Percentiles rank a stretch among this genome's conserved stretches.
These are phyloP conservation scores for Linyphia triangularis DNA, from an alignment of 2,888 invertebrate genomes.

Conservation along the genomic window DNA sequence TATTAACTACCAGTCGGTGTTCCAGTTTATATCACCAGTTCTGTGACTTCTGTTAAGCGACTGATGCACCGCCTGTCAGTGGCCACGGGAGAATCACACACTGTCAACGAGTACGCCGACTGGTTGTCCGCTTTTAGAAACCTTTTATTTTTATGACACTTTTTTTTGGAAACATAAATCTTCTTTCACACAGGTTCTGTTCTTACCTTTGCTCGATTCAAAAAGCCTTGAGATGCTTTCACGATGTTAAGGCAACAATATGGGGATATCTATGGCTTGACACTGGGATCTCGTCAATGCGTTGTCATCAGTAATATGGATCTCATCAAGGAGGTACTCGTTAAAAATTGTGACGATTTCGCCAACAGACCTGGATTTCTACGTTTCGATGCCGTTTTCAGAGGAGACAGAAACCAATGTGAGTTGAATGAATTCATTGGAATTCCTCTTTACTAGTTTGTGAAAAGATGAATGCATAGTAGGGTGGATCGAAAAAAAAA, in stretches of 20 bases:
- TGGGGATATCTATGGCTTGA: constrained; percentile 76
- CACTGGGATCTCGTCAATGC: constrained; percentile 75
- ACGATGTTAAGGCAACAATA: constrained; percentile 73
- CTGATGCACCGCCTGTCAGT: too few relatives aligned
- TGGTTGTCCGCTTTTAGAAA: too few relatives aligned
- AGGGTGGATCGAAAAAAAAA: too few relatives aligned
- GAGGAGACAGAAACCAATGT: constrained; percentile 92
- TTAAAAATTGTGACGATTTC: constrained; percentile 85
- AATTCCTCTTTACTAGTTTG: too few relatives aligned
- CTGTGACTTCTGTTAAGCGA: too few relatives aligned
- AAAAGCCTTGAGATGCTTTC: constrained; percentile 76
- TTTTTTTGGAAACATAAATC: neutral
- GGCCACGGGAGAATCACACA: too few relatives aligned
- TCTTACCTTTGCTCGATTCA: constrained; percentile 54
- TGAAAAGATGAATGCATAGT: too few relatives aligned
- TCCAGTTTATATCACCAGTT: too few relatives aligned
- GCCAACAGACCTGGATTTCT: constrained; percentile 90
- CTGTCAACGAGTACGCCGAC: too few relatives aligned
- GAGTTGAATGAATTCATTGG: constrained; percentile 82
- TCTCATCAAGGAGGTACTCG: constrained; percentile 78
- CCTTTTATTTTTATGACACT: too few relatives aligned
- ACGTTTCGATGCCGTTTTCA: constrained; percentile 89
- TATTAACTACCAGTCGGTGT: too few relatives aligned
- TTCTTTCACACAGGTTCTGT: constrained; percentile 19
- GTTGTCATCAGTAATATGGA: constrained; percentile 76